These are phyloP conservation scores for Epinotia nisella DNA, from an alignment of 2,888 invertebrate genomes.

Conservation along the genomic window DNA sequence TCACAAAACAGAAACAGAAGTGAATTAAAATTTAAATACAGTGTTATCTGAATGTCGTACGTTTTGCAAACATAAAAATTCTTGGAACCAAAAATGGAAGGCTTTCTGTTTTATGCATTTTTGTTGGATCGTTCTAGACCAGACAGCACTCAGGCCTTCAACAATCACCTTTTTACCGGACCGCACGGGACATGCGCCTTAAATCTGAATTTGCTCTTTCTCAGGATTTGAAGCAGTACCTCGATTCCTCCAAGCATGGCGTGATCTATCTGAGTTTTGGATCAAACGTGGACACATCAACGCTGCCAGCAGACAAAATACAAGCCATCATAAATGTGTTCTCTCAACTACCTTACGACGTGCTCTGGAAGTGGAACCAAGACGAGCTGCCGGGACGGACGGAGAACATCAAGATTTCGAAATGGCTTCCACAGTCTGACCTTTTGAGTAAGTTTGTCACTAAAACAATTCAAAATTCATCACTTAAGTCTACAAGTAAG, in stretches of 20 bases:
- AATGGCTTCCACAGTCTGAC: slow-evolving; percentile 66
- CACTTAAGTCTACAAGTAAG: slow-evolving; percentile 20
- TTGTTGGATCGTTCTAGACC: too few species aligned
- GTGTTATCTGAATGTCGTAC: too few species aligned
- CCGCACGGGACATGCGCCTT: too few species aligned
- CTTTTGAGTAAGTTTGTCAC: slow-evolving; percentile 52
- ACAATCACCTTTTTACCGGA: too few species aligned
- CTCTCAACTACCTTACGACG: slow-evolving; percentile 61
- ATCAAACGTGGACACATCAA: slow-evolving; percentile 57
- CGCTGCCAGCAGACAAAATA: slow-evolving; percentile 51
- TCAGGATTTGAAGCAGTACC: slow-evolving; percentile 59
- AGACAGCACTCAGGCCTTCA: too few species aligned
- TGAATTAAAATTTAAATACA: too few species aligned
- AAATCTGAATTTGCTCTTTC: slow-evolving; percentile 25
- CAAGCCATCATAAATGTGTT: slow-evolving; percentile 56
- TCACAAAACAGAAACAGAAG: too few species aligned
- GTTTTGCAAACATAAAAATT: too few species aligned
- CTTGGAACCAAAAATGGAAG: too few species aligned
- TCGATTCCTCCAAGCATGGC: slow-evolving; percentile 61
- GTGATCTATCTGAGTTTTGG: slow-evolving; percentile 69
- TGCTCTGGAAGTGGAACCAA: slow-evolving; percentile 68
- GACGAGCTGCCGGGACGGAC: slow-evolving; percentile 49
- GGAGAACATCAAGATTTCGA: slow-evolving; percentile 58
- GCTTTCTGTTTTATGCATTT: too few species aligned
- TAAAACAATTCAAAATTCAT: slow-evolving; percentile 17